A percentile compares a stretch with the other conserved stretches of the same genome.
These are phyloP conservation scores for Lampris megalopsis DNA, from an alignment of 2,113 vertebrate species.

Conservation along the genomic window DNA sequence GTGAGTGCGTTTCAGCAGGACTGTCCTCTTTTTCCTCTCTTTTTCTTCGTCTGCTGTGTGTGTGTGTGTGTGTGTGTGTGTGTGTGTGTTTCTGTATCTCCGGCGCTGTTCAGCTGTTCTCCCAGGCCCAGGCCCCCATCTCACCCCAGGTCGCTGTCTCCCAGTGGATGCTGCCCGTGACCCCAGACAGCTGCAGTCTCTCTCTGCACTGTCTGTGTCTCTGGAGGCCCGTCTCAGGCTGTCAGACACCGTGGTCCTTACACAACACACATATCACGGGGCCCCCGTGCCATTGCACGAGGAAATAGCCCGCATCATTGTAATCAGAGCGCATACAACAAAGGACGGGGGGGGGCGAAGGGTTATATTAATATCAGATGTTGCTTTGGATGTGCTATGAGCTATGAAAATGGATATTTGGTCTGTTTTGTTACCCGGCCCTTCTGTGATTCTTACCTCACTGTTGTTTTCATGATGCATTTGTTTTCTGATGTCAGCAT, in stretches of 20 bases:
- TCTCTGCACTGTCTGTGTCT: slow-evolving; percentile 10
- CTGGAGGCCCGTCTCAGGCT: slow-evolving; percentile 4
- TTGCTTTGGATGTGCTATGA: slow-evolving; percentile 18
- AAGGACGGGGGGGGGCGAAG: background rate
- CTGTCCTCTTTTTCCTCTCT: slow-evolving; percentile 42
- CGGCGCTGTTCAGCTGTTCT: slow-evolving; percentile 64
- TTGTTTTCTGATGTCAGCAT: slow-evolving; percentile 16
- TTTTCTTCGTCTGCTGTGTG: slow-evolving; percentile 39
- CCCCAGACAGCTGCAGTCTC: slow-evolving; percentile 68
- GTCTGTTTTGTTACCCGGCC: slow-evolving; percentile 5
- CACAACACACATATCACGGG: slow-evolving; percentile 46
- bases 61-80: too few species aligned
- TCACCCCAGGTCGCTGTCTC: slow-evolving; percentile 53
- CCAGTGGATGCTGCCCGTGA: slow-evolving; percentile 44
- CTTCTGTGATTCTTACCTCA: slow-evolving; percentile 26
- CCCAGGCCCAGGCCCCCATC: slow-evolving; percentile 35
- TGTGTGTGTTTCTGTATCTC: background rate
- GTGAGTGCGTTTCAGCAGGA: slow-evolving; percentile 42
- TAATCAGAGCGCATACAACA: slow-evolving; percentile 11
- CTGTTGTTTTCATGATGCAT: slow-evolving; percentile 29
- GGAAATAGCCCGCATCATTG: slow-evolving; percentile 4
- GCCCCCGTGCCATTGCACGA: slow-evolving; percentile 26
- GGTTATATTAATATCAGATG: slow-evolving; percentile 39
- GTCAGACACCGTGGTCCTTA: background rate
- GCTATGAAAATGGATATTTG: slow-evolving; percentile 8